Base-by-base conservation (phyloP, 2,113 vertebrate species). In the Anarhynchus alexandrinus region DNA sequence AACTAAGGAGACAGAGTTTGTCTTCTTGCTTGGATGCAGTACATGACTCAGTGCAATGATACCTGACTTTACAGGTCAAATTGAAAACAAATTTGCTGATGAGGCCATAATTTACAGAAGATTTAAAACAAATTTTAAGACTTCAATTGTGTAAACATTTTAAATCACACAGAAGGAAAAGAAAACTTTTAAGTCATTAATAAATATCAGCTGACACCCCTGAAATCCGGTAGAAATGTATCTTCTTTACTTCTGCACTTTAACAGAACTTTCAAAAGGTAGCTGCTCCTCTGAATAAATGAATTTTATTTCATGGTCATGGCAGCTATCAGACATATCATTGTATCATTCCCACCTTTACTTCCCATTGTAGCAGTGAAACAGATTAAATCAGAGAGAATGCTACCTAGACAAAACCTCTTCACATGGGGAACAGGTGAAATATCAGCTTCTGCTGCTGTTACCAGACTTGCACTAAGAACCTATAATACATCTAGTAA, bases 11-110 rank as follows among this genome's bases (percentile, higher is more conserved):
- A 8, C 65, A 82, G 76, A 91, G 82, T 96, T 91, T 76, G 83
- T 71, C 91, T 84, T 88, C 83, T 91, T 90, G 72, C 86, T 93
- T 90, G 69, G 92, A 91, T 86, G 80, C 61, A 88, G 52, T 55
- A 78, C 22, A 38, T 76, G 92, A 94, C 76, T 82, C 76, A 83
- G 32, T 59, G 67, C 52, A 90, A 82, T 38, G 43, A 89, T 71
- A 94, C 25, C 38, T 92, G 90, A 86, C 77, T 45, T 82, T 76
- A 79, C 61, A 82, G 86, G 93, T 91, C 96, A 95, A 92, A 94
- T 10, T 47, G 77, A 93, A 96, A 94, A 94, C 61, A 93, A 94
- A 91, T 91, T 94, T 92, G 57, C 69, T 85, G 73, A 92, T 71
- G 65, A 57, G 85, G 52, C n/a, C 80, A 69, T 82, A 82, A 96